Conservation (phyloP, 2,797 vertebrate genomes). For the Sebastolobus altivelis region DNA sequence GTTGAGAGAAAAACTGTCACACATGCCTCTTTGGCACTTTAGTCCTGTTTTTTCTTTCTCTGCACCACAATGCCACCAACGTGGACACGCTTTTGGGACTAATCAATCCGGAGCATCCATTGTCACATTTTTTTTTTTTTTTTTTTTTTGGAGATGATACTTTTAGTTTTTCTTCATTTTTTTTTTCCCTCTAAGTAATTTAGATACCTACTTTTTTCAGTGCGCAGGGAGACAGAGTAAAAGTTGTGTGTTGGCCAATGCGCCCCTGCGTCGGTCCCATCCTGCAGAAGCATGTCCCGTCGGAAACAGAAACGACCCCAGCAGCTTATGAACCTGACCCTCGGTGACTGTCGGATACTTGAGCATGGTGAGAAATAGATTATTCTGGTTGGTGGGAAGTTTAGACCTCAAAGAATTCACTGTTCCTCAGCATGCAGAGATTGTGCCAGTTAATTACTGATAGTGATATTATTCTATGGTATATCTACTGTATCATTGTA, state of each 20-base stretch:
- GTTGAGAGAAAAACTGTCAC: constrained; percentile 78
- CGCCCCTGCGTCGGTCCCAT: constrained; percentile 64
- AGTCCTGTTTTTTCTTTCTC: constrained; percentile 51
- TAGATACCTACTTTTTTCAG: constrained; percentile 73
- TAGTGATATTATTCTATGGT: neutral
- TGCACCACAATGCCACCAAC: constrained; percentile 61
- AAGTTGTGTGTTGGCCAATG: constrained; percentile 73
- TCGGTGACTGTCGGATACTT: constrained; percentile 78
- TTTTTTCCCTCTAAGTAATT: constrained; percentile 50
- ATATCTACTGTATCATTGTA: neutral
- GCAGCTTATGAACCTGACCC: constrained; percentile 82
- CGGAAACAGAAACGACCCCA: constrained; percentile 86
- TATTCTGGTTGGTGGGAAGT: constrained; percentile 7
- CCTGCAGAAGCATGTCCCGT: constrained; percentile 82
- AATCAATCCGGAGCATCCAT: constrained; percentile 30
- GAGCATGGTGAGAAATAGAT: constrained; percentile 82
- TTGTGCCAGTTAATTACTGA: neutral
- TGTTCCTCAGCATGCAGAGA: constrained; percentile 15
- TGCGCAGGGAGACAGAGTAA: constrained; percentile 71
- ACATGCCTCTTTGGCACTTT: constrained; percentile 68
- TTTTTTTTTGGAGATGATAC: constrained; percentile 39
- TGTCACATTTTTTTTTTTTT: constrained; percentile 28
- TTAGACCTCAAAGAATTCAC: neutral
- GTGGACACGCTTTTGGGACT: constrained; percentile 44
- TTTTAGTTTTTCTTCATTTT: constrained; percentile 27